Percentiles rank a stretch among this genome's conserved stretches.
phyloP scores from a whole-genome alignment of 2,888 invertebrate genomes.

The Escarpia spicata region DNA sequence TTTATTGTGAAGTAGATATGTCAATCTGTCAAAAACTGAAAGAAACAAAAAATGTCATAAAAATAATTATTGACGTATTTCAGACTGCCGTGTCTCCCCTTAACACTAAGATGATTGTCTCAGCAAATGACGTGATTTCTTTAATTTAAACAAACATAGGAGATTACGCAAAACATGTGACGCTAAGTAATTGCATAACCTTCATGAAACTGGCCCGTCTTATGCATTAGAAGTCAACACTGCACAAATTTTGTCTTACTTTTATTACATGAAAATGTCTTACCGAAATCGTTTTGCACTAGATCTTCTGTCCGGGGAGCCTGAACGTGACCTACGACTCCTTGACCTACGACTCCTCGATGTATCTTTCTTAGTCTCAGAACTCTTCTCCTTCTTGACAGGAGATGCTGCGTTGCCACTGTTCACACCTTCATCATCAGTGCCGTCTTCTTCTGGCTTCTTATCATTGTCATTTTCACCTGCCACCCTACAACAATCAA shows the following conservation, averaged over 20 bases:
- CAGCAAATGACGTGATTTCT: too few relatives aligned
- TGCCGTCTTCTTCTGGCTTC: not conserved
- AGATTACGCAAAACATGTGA: too few relatives aligned
- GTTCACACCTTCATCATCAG: not conserved
- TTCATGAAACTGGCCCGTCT: too few relatives aligned
- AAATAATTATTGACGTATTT: too few relatives aligned
- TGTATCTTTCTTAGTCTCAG: constrained; percentile 13
- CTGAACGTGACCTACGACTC: constrained; percentile 29
- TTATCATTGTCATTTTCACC: not conserved
- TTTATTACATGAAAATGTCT: not conserved
- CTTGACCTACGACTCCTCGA: constrained; percentile 28
- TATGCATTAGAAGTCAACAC: too few relatives aligned
- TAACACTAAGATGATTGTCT: too few relatives aligned
- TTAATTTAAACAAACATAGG: too few relatives aligned
- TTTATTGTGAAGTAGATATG: too few relatives aligned
- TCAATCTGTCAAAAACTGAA: too few relatives aligned
- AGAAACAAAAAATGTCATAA: too few relatives aligned
- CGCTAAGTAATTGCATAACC: not conserved
- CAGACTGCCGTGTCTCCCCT: too few relatives aligned
- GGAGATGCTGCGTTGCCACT: not conserved
- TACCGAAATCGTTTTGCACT: not conserved
- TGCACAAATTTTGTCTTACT: not conserved
- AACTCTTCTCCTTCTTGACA: not conserved
- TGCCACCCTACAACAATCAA: not conserved
- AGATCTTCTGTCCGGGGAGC: not conserved